phyloP scores from a whole-genome alignment of 2,797 vertebrate genomes.

The Megalops cyprinoides region DNA sequence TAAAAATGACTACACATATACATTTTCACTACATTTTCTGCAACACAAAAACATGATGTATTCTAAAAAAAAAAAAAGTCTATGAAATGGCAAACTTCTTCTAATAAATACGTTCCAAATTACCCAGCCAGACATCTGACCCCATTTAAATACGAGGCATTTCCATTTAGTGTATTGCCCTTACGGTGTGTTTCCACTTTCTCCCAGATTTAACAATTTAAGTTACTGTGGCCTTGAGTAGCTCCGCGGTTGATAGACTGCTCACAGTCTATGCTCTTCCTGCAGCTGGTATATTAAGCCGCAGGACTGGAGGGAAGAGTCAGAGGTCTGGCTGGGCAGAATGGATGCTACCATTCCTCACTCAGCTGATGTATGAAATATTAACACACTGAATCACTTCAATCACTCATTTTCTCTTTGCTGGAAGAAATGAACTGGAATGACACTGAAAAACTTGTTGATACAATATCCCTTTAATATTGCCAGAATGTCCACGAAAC shows the following conservation, averaged over 20 bases:
- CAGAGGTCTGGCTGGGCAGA: conserved; percentile 1
- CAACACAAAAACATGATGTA: background rate
- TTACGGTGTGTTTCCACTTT: background rate
- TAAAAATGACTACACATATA: conserved; percentile 28
- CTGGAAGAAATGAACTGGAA: conserved; percentile 49
- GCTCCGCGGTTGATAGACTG: background rate
- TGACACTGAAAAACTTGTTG: conserved; percentile 42
- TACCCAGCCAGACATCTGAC: background rate
- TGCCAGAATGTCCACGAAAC: background rate
- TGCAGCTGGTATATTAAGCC: background rate
- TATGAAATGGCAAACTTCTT: conserved; percentile 4
- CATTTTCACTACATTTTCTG: background rate
- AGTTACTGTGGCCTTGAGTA: background rate
- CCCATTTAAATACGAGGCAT: background rate
- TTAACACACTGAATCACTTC: background rate
- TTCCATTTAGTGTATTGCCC: background rate
- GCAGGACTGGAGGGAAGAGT: background rate
- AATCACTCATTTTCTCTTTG: conserved; percentile 9
- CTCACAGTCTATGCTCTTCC: background rate
- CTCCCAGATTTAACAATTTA: background rate
- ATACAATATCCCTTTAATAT: conserved; percentile 55
- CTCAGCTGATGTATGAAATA: background rate
- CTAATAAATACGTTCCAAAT: conserved; percentile 7
- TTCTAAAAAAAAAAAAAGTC: background rate
- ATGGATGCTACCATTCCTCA: background rate